phyloP scores from a whole-genome alignment of 2,888 invertebrate species.

The Tetranychus piercei region DNA sequence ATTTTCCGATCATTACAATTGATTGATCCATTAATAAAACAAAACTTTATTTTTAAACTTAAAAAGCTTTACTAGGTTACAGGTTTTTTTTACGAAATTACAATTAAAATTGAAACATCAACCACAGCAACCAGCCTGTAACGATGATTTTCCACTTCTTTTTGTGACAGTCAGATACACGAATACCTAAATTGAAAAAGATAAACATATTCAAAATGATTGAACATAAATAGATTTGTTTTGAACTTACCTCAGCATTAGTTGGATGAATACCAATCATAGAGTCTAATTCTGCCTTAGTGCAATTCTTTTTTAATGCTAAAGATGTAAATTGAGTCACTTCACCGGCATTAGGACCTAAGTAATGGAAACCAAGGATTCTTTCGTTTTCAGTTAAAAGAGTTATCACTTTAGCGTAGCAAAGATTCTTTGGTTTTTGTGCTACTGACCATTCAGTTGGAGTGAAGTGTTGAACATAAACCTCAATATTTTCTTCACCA shows the following conservation, averaged over 20 bases:
- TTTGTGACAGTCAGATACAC: conserved; percentile 31
- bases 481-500: conserved; percentile 67
- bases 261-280: conserved; percentile 88
- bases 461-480: conserved; percentile 83
- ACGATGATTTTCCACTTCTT: conserved; percentile 32
- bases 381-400: conserved; percentile 35
- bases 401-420: conserved; percentile 62
- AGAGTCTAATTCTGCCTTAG: conserved; percentile 54
- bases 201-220: not conserved
- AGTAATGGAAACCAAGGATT: conserved; percentile 69
- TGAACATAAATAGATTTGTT: not conserved
- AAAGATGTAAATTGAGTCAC: conserved; percentile 81
- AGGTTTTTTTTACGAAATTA: too few species aligned
- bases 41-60: too few species aligned
- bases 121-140: conserved; percentile 36
- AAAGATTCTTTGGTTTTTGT: conserved; percentile 62
- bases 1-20: too few species aligned
- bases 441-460: conserved; percentile 90
- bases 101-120: conserved; percentile 21
- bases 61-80: too few species aligned
- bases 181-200: conserved; percentile 23
- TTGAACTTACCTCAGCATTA: conserved; percentile 49
- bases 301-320: conserved; percentile 60
- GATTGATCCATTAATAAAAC: too few species aligned
- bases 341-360: conserved; percentile 80